phyloP scores from a whole-genome alignment of 2,113 vertebrate genomes.

The Neomonachus schauinslandi region DNA sequence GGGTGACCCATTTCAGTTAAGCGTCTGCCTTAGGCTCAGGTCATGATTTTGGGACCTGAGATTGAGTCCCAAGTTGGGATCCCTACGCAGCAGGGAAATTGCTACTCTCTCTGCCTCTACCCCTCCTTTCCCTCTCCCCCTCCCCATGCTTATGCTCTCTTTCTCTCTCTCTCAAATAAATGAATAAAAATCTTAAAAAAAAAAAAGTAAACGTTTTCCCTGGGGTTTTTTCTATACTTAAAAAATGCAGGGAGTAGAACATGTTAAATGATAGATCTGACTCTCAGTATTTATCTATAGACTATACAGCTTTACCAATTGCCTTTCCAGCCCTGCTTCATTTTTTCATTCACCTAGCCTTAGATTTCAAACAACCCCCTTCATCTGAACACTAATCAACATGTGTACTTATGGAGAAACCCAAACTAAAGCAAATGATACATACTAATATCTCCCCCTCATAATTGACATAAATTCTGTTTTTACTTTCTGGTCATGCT shows the following conservation, averaged over 20 bases:
- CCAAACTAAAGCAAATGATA: neutral
- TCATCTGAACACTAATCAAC: neutral
- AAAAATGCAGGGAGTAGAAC: neutral
- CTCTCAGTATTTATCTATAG: neutral
- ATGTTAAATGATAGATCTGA: neutral
- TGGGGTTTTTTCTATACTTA: neutral
- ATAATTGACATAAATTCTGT: neutral
- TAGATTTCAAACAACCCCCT: neutral
- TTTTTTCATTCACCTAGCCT: neutral
- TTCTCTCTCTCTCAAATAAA: neutral
- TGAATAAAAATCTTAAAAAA: neutral
- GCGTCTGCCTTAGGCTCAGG: neutral
- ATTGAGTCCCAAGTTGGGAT: accelerated
- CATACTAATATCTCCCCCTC: neutral
- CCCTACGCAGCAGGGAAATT: no score
- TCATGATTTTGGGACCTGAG: neutral
- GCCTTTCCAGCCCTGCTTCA: neutral
- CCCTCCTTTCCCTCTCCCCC: accelerated
- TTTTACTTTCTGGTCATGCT: neutral
- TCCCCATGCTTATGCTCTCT: neutral
- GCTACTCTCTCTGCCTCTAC: neutral
- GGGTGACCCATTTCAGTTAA: neutral
- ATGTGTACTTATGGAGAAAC: accelerated
- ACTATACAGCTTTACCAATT: no score
- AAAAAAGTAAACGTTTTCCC: neutral